Evolutionary conservation across 2,113 vertebrate species (phyloP).

Genomic region (Pluvianellus socialis): DNA sequence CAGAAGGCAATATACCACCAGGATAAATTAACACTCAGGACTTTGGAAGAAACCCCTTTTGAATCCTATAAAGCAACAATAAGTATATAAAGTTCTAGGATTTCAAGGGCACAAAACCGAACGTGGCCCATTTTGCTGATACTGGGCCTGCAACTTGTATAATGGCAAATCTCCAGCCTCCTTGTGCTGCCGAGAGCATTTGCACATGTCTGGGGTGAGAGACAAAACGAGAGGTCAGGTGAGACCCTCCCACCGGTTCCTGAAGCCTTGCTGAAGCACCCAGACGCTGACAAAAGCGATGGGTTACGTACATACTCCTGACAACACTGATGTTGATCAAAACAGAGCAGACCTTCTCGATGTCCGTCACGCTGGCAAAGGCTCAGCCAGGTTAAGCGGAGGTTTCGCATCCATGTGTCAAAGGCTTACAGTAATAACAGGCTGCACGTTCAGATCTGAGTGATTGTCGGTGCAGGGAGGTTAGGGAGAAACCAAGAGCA

Average conservation of each 20-base stretch:
- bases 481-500: not conserved
- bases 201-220: not conserved
- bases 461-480: not conserved
- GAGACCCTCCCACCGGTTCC: not conserved
- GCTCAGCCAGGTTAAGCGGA: slow-evolving; percentile 3
- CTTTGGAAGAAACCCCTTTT: not conserved
- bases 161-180: not conserved
- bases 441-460: not conserved
- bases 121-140: not conserved
- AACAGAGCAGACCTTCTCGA: not conserved
- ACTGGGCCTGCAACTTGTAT: not conserved
- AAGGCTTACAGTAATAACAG: not conserved
- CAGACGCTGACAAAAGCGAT: not conserved
- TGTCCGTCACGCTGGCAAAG: not conserved
- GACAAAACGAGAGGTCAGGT: not conserved
- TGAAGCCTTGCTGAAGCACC: not conserved
- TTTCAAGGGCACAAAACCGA: not conserved
- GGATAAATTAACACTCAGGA: not conserved
- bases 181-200: accelerated
- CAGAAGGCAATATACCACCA: not conserved
- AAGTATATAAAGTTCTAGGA: not conserved
- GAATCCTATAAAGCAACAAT: not conserved
- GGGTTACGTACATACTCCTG: accelerated
- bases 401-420: not conserved
- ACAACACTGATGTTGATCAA: not conserved